Percentiles rank a stretch among this genome's conserved stretches.
Evolutionary conservation across 2,797 vertebrate species (phyloP).

Genomic region (Natrix natrix): DNA sequence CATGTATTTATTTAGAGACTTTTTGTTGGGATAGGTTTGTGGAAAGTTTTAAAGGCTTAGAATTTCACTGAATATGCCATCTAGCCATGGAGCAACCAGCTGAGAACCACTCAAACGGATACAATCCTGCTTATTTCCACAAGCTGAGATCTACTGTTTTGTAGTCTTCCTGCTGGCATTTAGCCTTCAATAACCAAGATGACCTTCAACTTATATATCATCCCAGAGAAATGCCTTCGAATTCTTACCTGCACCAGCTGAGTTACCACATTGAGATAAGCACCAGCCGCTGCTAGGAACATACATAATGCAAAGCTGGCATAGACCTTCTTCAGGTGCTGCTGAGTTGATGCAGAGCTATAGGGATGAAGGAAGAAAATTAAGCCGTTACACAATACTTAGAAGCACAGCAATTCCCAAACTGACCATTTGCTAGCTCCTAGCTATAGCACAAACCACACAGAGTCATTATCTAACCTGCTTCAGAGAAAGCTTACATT

Average conservation of each 20-base stretch:
- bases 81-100: not conserved
- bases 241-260: slow-evolving; percentile 86
- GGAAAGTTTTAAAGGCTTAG: not conserved
- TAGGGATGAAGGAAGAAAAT: not conserved
- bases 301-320: slow-evolving; percentile 89
- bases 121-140: not conserved
- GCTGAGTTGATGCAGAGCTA: slow-evolving; percentile 88
- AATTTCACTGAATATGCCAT: not conserved
- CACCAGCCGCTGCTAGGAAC: slow-evolving; percentile 85
- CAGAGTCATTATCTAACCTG: not conserved
- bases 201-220: not conserved
- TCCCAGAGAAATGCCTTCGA: not conserved
- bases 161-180: not conserved
- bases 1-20: not conserved
- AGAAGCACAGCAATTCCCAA: not conserved
- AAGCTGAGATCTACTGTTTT: not conserved
- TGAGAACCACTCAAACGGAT: not conserved
- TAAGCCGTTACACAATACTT: not conserved
- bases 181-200: not conserved
- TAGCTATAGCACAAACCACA: not conserved
- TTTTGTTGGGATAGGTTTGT: not conserved
- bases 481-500: not conserved
- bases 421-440: not conserved
- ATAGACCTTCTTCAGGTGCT: slow-evolving; percentile 96
- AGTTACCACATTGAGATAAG: slow-evolving; percentile 88